Base-by-base conservation (phyloP, 1,140 invertebrate species). In the Goniozus legneri region DNA sequence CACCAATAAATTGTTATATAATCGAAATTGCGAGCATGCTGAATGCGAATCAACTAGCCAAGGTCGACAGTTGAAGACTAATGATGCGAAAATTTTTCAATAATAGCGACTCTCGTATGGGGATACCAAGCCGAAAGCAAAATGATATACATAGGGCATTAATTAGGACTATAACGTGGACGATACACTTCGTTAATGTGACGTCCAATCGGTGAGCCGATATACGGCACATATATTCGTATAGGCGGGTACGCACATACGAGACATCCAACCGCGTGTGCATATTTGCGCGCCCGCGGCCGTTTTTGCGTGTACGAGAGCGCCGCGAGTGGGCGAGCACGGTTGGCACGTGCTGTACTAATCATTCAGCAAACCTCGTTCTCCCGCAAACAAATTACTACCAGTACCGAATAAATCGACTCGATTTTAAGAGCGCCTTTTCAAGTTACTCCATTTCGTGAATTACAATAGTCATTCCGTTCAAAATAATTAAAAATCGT, bases 1-100 rank as follows among this genome's bases (percentile, higher is more conserved):
- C 52, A 52, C 54, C 57, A 52, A 61, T 52, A 41, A n/a, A 45
- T 50, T 58, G 65, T 73, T 73, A 73, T 56, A 71, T 73, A 73
- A 73, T 61, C 53, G 43, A 44, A 14, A 53, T 48, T 47, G 47
- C 35, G 54, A 54, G 48, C 50, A 59, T 52, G 59, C 42, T 53
- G 34, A 56, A 47, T 41, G 52, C 38, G 35, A 35, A 45, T 34
- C 43, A 50, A 47, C 16, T 18, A 37, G 27, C 46, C 31, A 60
- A 50, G 44, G 47, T 38, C 34, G 30, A 47, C 18, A 10, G 30
- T 22, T 35, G 32, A 43, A 38, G 16, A 34, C 16, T 30, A 45
- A 44, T 20, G 24, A 27, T 40, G 38, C 35, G 24, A 37, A 40
- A 44, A 59, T 43, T 49, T 50, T 44, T 41, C 14, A 47, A 54